These are phyloP conservation scores for Phalangium opilio DNA, from an alignment of 2,888 invertebrate species.

Conservation along the genomic window DNA sequence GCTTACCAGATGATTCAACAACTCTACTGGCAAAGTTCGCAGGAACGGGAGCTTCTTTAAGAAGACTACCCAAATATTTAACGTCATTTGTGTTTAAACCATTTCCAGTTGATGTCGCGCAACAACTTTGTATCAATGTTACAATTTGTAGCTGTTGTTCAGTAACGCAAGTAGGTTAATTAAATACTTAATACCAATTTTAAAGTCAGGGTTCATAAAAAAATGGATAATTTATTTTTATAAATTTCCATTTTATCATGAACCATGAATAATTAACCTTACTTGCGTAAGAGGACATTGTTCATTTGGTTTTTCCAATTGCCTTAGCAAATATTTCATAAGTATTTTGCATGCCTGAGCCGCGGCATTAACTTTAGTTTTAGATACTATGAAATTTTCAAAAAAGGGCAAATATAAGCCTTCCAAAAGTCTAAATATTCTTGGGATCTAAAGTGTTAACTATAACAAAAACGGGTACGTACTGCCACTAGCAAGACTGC, in stretches of 20 bases:
- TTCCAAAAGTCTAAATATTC: too few species aligned
- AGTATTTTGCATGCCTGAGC: slow-evolving; percentile 52
- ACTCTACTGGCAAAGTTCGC: slow-evolving; percentile 30
- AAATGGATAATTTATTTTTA: neutral
- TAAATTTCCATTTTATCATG: neutral
- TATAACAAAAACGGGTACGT: slow-evolving; percentile 37
- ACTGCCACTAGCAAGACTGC: slow-evolving; percentile 53
- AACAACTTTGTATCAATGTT: slow-evolving; percentile 52
- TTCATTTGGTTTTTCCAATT: slow-evolving; percentile 30
- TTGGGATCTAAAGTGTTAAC: neutral
- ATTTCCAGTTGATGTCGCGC: slow-evolving; percentile 43
- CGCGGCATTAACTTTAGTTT: slow-evolving; percentile 32
- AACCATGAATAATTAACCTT: slow-evolving; percentile 7
- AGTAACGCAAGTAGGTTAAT: neutral
- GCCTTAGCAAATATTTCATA: slow-evolving; percentile 44
- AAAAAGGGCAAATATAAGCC: too few species aligned
- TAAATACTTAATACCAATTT: too few species aligned
- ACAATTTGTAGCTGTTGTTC: slow-evolving; percentile 42
- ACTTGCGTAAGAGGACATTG: slow-evolving; percentile 29
- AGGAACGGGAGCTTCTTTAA: slow-evolving; percentile 57
- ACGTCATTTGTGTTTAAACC: slow-evolving; percentile 54
- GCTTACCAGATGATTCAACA: slow-evolving; percentile 34
- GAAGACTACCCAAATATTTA: slow-evolving; percentile 48
- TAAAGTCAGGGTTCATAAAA: too few species aligned
- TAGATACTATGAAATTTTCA: neutral